These are phyloP conservation scores for Hetaerina titia DNA, from an alignment of 2,888 invertebrate species.

Conservation along the genomic window DNA sequence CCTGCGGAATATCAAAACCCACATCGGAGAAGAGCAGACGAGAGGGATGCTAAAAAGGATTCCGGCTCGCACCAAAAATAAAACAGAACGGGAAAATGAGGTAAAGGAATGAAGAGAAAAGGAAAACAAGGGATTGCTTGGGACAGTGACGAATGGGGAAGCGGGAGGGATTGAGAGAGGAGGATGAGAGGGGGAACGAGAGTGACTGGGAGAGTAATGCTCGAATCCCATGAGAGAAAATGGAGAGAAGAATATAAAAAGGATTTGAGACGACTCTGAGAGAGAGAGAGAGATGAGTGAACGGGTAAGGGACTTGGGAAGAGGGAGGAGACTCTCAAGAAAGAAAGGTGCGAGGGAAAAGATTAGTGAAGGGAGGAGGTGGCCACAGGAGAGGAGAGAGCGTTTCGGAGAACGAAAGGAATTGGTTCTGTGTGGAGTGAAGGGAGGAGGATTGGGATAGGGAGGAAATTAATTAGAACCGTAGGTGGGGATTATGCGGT, in stretches of 20 bases:
- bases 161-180: not conserved
- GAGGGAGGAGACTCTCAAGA: not conserved
- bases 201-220: not conserved
- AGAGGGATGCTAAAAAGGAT: not conserved
- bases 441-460: not conserved
- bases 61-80: not conserved
- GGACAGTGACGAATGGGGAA: not conserved
- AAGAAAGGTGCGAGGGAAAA: not conserved
- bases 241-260: not conserved
- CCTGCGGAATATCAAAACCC: too few species aligned
- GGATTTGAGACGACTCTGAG: not conserved
- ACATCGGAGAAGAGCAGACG: too few species aligned
- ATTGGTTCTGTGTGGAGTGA: not conserved
- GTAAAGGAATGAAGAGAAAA: not conserved
- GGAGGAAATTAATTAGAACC: constrained; percentile 61
- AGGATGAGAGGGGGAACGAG: not conserved
- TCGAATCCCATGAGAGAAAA: not conserved
- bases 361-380: not conserved
- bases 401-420: not conserved
- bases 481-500: constrained; percentile 64
- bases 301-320: not conserved
- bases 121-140: not conserved
- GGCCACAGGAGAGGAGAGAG: not conserved
- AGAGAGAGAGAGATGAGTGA: not conserved
- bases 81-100: not conserved